Evolutionary conservation across 2,888 invertebrate genomes (phyloP), one percentile per base, ranked within the genome.

Genomic region (Drosophila incognita): DNA sequence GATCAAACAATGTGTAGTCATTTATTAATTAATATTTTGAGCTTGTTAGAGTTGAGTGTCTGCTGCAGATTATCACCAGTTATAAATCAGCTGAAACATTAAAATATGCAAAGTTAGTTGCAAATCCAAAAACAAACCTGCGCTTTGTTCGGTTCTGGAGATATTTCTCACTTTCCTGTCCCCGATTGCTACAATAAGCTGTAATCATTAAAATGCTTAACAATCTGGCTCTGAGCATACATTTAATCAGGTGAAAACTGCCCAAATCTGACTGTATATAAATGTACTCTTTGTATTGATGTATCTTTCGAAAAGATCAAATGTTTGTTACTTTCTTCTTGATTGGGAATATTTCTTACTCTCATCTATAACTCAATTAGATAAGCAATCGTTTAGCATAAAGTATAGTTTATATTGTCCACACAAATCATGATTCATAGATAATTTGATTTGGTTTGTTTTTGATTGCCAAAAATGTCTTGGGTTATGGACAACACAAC

Each of bases 401-500:
- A 42, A n/a, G 40, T 40, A 0, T 2, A 1, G 42, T 2, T 6
- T 21, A 21, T 42, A 6, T 7, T 13, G 15, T 15, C 4, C 24
- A 24, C 24, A n/a, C 49, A 10, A 27, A 29, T 38, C 27, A n/a
- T 51, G 11, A 40, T 29, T 40, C 4, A 15, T 40, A 69, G 24
- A 36, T 69, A 42, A 58, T 54, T 61, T 4, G 10, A 42, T 21
- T 33, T 27, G 18, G 18, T 40, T 40, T 8, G 4, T 40, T 40
- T 40, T 54, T 4, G 29, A 46, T 53, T 38, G 48, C 33, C 52
- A 52, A 52, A 74, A 60, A 56, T 15, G n/a, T 57, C 24, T 53
- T 11, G 52, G 51, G 46, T 40, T 58, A 6, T 33, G 18, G 18
- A n/a, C 35, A 59, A 56, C 59, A 52, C 62, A 52, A 73, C 68